Evolutionary conservation across 1,140 invertebrate genomes (phyloP).

Genomic region (Drosophila lini): DNA sequence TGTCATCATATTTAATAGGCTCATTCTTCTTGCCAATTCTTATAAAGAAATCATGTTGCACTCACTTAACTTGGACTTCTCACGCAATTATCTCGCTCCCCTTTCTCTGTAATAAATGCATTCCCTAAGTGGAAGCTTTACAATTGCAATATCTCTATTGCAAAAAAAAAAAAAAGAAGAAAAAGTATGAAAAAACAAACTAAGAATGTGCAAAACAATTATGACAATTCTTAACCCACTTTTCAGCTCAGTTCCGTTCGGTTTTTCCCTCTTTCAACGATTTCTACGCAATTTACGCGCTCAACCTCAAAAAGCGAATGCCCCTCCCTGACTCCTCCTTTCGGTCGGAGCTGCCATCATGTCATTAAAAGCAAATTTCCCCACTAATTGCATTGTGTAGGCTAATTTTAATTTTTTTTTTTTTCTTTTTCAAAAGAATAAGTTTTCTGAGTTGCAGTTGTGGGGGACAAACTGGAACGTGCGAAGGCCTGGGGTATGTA

Average conservation of each 20-base stretch:
- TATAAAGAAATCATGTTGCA: conserved; percentile 45
- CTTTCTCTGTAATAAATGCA: conserved; percentile 30
- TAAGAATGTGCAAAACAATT: conserved; percentile 63
- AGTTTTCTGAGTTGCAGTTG: conserved; percentile 57
- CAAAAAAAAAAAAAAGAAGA: conserved; percentile 14
- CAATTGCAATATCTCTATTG: conserved; percentile 65
- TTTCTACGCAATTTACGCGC: conserved; percentile 67
- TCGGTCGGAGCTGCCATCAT: conserved; percentile 21
- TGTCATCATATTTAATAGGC: not conserved
- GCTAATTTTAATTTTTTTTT: conserved; percentile 61
- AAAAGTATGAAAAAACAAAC: not conserved
- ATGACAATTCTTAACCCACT: conserved; percentile 78
- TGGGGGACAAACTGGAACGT: conserved; percentile 37
- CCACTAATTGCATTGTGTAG: conserved; percentile 72
- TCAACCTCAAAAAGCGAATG: conserved; percentile 55
- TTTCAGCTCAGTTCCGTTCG: conserved; percentile 39
- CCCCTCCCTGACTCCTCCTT: conserved; percentile 13
- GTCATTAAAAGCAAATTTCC: conserved; percentile 73
- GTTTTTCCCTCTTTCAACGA: conserved; percentile 26
- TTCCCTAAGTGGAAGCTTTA: conserved; percentile 32
- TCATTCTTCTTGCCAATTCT: conserved; percentile 9
- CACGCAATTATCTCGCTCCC: conserved; percentile 40
- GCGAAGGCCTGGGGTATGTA: conserved; percentile 27
- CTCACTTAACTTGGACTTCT: conserved; percentile 22
- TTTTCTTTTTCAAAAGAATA: conserved; percentile 1